Base-by-base conservation (phyloP, 1,140 invertebrate genomes). In the Ruditapes philippinarum region DNA sequence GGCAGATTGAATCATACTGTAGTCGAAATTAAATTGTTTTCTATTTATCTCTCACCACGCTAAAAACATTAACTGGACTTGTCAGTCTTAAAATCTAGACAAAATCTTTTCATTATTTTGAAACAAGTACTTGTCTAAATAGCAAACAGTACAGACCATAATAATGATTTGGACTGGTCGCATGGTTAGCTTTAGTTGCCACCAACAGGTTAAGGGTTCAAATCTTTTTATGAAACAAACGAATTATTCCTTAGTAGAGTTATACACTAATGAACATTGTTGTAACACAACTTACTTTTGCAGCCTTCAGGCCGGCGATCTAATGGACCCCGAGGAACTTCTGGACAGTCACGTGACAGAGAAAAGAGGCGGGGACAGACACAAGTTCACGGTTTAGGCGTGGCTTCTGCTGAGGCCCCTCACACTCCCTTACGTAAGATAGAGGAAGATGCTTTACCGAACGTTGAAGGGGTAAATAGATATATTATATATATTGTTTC, bases 391-490 rank as follows among this genome's bases (percentile, higher is more conserved):
- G 90, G 91, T 4, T 62, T 92, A 5, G 88, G 87, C 22, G 22
- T 83, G 25, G 51, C 87, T 17, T 36, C 87, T 12, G 33, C 49
- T 11, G 87, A 83, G 31, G 25, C 78, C 7, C 17, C 62, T 5
- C 78, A 80, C 28, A 80, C 90, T 25, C 90, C 91, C 25, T 62
- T 91, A n/a, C 54, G 62, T 28, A 91, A 92, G 76, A 89, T 91
- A 42, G 89, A 65, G 7, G 91, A 91, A 70, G 91, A 91, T 40
- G 62, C 84, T 2, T 51, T 92, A 54, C 89, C 91, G 7, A 92
- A 91, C 57, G 91, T 92, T 19, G 91, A 92, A 54, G 91, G 91
- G 89, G 91, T 92, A 62, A 54, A 60, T 57, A n/a, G n/a, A n/a
- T n/a, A n/a, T n/a, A n/a, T n/a, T n/a, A n/a, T n/a, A n/a, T n/a